Base-by-base conservation (phyloP, 1,140 invertebrate species). In the Ladona fulva region DNA sequence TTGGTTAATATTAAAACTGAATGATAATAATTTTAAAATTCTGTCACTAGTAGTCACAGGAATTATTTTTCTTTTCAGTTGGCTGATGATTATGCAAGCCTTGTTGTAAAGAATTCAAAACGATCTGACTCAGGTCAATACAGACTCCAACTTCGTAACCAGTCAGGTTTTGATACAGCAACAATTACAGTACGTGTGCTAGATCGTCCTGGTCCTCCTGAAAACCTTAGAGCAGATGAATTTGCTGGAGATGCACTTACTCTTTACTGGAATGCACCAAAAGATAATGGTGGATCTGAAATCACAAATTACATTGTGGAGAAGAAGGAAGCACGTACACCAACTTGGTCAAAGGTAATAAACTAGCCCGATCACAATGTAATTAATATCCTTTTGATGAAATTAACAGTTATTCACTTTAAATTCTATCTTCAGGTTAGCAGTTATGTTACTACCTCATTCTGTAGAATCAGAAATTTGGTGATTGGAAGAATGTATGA, bases 281-380 rank as follows among this genome's bases (percentile, higher is more conserved):
- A 94, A 82, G 95, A 97, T 84, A 97, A 98, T 84, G 97, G 97
- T 24, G 97, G 98, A 24, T 93, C 95, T 42, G 93, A 95, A 29
- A 91, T 99, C 77, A 97, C 95, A 6, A 99, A 99, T 83, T 99
- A 99, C 83, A 92, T 98, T 74, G 91, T 99, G 76, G 98, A 99
- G 85, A 98, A 95, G 86, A 92, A 92, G 80, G 97, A 98, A 87
- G 88, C 91, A 7, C 89, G 90, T 79, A 89, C 92, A 14, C 88
- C 89, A 7, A 92, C 92, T 25, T 98, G 97, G 96, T 90, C 91
- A 1, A 96, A 96, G 84, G 90, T 92, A 37, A 37, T 37, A 37
- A 37, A 37, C 1, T 1, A 79, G 7, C 10, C 25, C 25, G 3
- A 42, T 16, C 11, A 1, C 14, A 42, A 29, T 44, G 10, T 52